These are phyloP conservation scores for Odontomyia ornata DNA, from an alignment of 2,888 invertebrate species.

Conservation along the genomic window DNA sequence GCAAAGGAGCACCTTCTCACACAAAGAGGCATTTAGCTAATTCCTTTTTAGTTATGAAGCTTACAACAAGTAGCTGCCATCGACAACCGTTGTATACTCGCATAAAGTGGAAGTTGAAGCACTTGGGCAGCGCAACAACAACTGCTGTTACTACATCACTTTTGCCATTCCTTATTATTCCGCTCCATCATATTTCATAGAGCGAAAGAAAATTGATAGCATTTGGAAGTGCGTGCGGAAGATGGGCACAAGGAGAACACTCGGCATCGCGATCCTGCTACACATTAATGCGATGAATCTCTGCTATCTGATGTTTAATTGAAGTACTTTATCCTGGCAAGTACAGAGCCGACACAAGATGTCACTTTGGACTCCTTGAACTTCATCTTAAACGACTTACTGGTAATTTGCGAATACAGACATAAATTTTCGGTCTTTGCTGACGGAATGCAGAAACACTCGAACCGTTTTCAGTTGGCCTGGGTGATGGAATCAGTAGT, in stretches of 20 bases:
- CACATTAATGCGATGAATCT: neutral
- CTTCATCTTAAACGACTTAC: constrained; percentile 17
- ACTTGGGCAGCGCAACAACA: neutral
- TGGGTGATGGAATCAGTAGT: no score
- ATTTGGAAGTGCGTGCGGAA: no score
- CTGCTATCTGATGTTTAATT: neutral
- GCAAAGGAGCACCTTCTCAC: neutral
- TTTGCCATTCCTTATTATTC: neutral
- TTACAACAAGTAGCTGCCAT: neutral
- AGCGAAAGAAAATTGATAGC: neutral
- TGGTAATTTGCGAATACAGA: constrained; percentile 20
- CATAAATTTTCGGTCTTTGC: neutral
- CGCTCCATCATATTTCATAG: neutral
- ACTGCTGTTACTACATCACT: neutral
- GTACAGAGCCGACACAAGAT: neutral
- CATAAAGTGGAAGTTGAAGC: neutral
- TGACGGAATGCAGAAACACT: neutral
- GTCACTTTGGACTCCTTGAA: constrained; percentile 14
- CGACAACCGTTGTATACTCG: no score
- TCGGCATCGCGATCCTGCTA: neutral
- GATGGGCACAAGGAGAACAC: no score
- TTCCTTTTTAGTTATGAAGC: neutral
- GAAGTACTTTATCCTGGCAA: constrained; percentile 18
- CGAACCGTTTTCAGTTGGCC: no score
- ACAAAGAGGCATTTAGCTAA: neutral